These are phyloP conservation scores for Aspidoscelis tigris DNA, from an alignment of 2,113 vertebrate genomes.

Conservation along the genomic window DNA sequence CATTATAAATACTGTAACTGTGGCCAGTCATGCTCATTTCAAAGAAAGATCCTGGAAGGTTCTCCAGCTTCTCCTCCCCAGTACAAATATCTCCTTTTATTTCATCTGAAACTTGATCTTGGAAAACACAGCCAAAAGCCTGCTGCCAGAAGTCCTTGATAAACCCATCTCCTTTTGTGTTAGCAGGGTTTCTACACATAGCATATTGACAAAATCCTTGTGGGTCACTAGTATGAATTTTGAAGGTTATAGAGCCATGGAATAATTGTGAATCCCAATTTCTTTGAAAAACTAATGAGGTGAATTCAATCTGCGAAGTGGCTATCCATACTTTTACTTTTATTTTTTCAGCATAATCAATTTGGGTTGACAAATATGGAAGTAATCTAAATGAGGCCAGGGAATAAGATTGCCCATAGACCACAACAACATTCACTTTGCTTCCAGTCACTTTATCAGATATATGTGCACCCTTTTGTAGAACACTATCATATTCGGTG, in stretches of 20 bases:
- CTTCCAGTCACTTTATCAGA: neutral
- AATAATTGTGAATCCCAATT: neutral
- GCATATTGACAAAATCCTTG: neutral
- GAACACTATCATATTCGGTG: too few relatives aligned
- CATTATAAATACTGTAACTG: neutral
- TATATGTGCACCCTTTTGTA: neutral
- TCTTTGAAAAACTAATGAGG: neutral
- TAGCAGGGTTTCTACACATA: neutral
- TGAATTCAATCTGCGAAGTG: neutral
- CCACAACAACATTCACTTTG: neutral
- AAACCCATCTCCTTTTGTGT: neutral
- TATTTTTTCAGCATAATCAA: neutral
- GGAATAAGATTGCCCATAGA: neutral
- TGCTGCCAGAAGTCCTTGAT: slow-evolving; percentile 5
- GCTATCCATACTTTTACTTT: neutral
- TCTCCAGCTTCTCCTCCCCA: neutral
- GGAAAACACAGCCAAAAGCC: neutral
- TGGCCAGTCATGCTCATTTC: neutral
- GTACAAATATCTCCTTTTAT: neutral
- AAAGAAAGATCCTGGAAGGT: neutral
- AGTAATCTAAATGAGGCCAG: neutral
- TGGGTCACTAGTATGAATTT: neutral
- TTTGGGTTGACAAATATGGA: neutral
- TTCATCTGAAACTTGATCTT: neutral
- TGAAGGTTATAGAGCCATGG: neutral